Evolutionary conservation across 2,888 invertebrate genomes (phyloP).

Genomic region (Carterocephalus palaemon): DNA sequence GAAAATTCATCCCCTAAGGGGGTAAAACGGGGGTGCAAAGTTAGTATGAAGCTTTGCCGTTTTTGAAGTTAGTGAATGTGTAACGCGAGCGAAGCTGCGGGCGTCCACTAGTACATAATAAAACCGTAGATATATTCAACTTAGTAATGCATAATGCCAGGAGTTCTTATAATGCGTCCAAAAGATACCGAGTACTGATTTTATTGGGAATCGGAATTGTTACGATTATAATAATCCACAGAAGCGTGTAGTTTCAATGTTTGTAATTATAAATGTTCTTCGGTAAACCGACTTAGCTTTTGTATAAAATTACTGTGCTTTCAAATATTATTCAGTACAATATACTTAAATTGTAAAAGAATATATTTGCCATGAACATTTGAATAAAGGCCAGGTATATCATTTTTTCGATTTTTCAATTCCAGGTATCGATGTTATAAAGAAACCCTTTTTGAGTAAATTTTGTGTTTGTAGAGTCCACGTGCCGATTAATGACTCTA

Average conservation of each 20-base stretch:
- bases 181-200: conserved; percentile 41
- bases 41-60: no score
- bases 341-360: neutral
- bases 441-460: conserved; percentile 56
- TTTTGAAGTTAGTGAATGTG: no score
- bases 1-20: no score
- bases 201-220: conserved; percentile 45
- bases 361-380: conserved; percentile 38
- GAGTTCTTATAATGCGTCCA: neutral
- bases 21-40: no score
- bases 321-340: conserved; percentile 12
- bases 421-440: conserved; percentile 48
- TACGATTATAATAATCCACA: conserved; percentile 44
- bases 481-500: conserved; percentile 62
- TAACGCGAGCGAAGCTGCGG: no score
- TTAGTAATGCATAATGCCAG: no score
- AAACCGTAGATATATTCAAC: no score
- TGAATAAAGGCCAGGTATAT: conserved; percentile 35
- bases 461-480: conserved; percentile 45
- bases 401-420: conserved; percentile 39
- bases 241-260: conserved; percentile 44
- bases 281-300: conserved; percentile 12
- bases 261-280: conserved; percentile 14
- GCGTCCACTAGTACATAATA: no score
- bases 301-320: conserved; percentile 33